Percentiles rank a stretch among this genome's conserved stretches.
Evolutionary conservation across 1,140 invertebrate genomes (phyloP).

Genomic region (Coptotermes formosanus): DNA sequence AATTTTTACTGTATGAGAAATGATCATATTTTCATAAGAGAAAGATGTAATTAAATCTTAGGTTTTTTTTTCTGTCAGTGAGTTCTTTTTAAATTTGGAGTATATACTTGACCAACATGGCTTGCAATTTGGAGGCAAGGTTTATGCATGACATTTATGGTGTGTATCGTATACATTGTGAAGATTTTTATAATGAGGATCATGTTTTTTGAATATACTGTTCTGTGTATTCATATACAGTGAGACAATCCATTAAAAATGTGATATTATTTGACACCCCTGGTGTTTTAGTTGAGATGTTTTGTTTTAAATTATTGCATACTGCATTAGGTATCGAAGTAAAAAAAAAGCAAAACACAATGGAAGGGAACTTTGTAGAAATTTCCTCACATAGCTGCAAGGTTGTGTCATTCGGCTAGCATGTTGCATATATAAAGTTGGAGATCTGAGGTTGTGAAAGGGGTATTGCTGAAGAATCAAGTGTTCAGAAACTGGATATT

Average conservation of each 20-base stretch:
- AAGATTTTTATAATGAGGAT: background rate
- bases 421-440: background rate
- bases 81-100: background rate
- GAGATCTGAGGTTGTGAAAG: too few species aligned
- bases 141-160: background rate
- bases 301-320: background rate
- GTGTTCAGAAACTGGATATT: too few species aligned
- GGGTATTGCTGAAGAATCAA: too few species aligned
- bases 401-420: background rate
- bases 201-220: background rate
- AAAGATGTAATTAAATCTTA: background rate
- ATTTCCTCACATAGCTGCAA: background rate
- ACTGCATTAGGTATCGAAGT: background rate
- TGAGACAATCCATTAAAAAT: conserved; percentile 10
- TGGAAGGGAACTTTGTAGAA: background rate
- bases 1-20: background rate
- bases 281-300: background rate
- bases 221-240: conserved; percentile 3
- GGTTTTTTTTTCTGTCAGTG: background rate
- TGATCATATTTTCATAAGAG: background rate
- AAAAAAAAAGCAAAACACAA: background rate
- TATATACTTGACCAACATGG: background rate
- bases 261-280: background rate
- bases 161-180: background rate
- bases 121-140: background rate